Conservation (phyloP, 2,797 vertebrate species). For the Sebastes matsubarae region DNA sequence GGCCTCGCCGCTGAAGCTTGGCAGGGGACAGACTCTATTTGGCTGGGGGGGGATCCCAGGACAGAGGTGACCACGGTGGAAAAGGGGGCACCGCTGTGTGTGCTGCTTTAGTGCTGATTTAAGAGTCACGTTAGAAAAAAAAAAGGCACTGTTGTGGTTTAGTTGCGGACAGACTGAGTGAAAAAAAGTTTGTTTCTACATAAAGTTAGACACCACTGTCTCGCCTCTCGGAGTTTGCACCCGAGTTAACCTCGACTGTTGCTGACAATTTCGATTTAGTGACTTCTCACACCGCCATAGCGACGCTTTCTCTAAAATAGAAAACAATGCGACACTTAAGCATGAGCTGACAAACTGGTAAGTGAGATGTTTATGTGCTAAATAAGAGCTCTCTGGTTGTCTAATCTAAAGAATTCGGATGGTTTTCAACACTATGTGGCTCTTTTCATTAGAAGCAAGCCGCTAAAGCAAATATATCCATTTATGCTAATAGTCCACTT, state of each 20-base stretch:
- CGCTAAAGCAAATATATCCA: not conserved
- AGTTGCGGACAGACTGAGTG: not conserved
- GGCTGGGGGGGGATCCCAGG: not conserved
- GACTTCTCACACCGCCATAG: not conserved
- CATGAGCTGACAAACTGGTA: not conserved
- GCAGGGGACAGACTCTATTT: constrained; percentile 18
- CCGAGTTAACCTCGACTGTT: constrained; percentile 3
- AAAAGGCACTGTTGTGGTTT: not conserved
- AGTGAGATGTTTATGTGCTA: not conserved
- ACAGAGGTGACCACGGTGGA: constrained; percentile 17
- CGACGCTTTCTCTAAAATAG: not conserved
- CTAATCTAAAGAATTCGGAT: too few relatives aligned
- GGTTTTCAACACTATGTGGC: not conserved
- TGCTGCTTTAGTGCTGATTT: constrained; percentile 12
- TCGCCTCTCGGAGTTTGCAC: not conserved
- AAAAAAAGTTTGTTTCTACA: constrained; percentile 1
- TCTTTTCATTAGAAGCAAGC: not conserved
- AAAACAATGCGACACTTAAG: not conserved
- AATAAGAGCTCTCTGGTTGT: not conserved
- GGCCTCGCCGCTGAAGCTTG: constrained; percentile 6
- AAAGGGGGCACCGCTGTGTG: not conserved
- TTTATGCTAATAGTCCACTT: not conserved
- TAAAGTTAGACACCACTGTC: not conserved
- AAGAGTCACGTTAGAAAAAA: not conserved
- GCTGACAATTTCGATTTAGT: not conserved